Evolutionary conservation across 2,888 invertebrate species (phyloP).

Genomic region (Apamea monoglypha): DNA sequence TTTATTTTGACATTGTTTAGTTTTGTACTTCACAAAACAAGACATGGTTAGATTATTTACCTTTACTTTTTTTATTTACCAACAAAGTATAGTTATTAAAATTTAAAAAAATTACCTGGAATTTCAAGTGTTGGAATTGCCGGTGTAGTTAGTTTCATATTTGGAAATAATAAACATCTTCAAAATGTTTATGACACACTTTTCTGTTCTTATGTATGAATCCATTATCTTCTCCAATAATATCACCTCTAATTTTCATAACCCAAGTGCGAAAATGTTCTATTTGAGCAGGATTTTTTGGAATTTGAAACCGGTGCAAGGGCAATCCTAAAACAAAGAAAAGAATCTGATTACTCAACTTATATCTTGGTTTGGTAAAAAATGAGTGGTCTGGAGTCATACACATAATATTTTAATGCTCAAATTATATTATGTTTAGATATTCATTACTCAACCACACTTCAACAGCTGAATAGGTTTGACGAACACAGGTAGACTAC

Average conservation of each 20-base stretch:
- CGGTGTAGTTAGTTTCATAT: not conserved
- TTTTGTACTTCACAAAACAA: slow-evolving; percentile 4
- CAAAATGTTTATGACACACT: not conserved
- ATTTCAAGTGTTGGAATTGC: not conserved
- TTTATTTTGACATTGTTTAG: not conserved
- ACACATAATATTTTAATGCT: no score
- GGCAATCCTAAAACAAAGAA: slow-evolving; percentile 1
- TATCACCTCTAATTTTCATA: slow-evolving; percentile 12
- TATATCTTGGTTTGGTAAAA: no score
- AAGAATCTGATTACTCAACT: no score
- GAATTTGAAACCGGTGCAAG: slow-evolving; percentile 18
- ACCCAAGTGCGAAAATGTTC: slow-evolving; percentile 15
- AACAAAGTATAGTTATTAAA: not conserved
- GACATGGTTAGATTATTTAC: not conserved
- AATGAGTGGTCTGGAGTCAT: no score
- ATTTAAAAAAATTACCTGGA: slow-evolving; percentile 6
- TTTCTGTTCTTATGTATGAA: no score
- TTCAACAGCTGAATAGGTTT: no score
- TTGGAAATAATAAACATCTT: slow-evolving; percentile 9
- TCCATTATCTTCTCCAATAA: no score
- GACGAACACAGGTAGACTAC: no score
- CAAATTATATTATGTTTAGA: no score
- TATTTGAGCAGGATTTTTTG: slow-evolving; percentile 1
- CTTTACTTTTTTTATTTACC: not conserved
- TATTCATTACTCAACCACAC: no score